Base-by-base conservation (phyloP, 2,888 invertebrate genomes). In the Lordiphosa fenestrarum region DNA sequence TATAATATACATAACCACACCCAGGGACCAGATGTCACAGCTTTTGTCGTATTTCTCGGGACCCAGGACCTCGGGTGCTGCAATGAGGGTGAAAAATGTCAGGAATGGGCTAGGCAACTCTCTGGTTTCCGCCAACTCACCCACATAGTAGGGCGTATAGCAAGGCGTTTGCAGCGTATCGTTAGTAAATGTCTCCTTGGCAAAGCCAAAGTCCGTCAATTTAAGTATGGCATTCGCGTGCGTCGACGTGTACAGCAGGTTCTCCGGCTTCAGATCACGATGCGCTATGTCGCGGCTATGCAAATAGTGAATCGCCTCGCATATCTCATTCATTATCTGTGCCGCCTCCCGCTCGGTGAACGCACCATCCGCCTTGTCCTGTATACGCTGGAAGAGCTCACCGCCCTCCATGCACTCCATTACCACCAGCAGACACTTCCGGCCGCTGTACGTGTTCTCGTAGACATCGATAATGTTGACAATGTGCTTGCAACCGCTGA, bases 371-470 rank as follows among this genome's bases (percentile, higher is more conserved):
- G 96, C 93, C 64, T 87, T 88, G 77, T 98, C 97, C 91, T 99
- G 98, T 87, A 99, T 99, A 86, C 98, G 92, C 88, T 96, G 95
- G 91, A 99, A 99, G 59, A 99, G 91, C 89, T 99, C 99, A 0
- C 99, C 99, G 4, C 99, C 99, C 88, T 96, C 97, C 99, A 99
- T 99, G 85, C 95, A 98, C 92, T 99, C 99, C 99, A 99, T 99
- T n/a, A 99, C 95, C 36, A 99, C 97, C 6, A 99, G 92, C 2
- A 99, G 92, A 90, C 98, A 99, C 81, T 95, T 94, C 74, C 95
- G 94, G 7, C 95, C 95, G 66, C 94, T 94, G 87, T 98, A 98
- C n/a, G 94, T 93, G 90, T 99, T 99, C 90, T 98, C 98, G 90
- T 98, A 99, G 23, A 99, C 97, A 90, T 99, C 98, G 23, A 87